Evolutionary conservation across 2,888 invertebrate species (phyloP).

Genomic region (Leucozona laternaria): DNA sequence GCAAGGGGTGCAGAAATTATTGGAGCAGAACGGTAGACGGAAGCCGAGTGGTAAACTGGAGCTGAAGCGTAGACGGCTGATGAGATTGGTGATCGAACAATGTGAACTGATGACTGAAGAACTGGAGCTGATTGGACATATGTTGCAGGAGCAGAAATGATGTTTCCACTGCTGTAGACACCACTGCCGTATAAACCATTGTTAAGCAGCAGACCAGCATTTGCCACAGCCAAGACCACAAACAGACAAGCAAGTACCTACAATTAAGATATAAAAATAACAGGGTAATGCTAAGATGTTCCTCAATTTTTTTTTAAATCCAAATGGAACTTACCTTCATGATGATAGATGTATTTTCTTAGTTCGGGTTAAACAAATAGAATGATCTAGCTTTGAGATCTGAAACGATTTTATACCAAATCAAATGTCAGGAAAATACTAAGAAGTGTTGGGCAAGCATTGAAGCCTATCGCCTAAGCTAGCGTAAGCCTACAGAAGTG

Average conservation of each 20-base stretch:
- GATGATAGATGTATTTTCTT: conserved; percentile 32
- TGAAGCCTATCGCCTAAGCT: background rate
- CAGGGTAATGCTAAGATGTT: background rate
- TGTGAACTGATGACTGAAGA: background rate
- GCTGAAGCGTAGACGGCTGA: background rate
- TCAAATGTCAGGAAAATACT: background rate
- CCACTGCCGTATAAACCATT: background rate
- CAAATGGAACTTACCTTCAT: conserved; percentile 52
- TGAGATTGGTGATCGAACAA: background rate
- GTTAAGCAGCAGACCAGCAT: conserved; percentile 6
- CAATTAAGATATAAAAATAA: background rate
- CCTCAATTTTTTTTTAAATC: background rate
- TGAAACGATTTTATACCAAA: background rate
- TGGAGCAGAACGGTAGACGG: background rate
- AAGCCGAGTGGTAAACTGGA: conserved; percentile 10
- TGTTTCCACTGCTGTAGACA: background rate
- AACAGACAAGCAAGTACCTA: conserved; percentile 54
- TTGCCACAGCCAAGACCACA: conserved; percentile 43
- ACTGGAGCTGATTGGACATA: conserved; percentile 20
- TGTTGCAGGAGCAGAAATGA: background rate
- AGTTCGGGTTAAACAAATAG: background rate
- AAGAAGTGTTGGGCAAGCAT: background rate
- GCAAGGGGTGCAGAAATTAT: background rate
- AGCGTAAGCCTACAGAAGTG: no score
- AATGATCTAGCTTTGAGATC: background rate